Evolutionary conservation across 2,797 vertebrate species (phyloP).

Genomic region (Silurus lanzhouensis): DNA sequence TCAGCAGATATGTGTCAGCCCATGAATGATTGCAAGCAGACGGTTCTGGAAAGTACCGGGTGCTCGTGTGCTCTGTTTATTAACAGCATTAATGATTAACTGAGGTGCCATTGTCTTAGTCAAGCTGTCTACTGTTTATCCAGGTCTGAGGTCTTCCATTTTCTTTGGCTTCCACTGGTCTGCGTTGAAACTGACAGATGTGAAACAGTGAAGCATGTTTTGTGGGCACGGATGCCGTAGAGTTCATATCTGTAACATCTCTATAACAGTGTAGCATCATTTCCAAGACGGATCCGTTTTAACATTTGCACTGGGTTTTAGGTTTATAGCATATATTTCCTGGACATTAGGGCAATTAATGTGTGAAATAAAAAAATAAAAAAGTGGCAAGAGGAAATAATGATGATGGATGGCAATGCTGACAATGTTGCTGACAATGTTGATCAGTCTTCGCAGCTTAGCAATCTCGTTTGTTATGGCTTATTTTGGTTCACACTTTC

Average conservation of each 20-base stretch:
- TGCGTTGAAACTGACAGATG: conserved; percentile 72
- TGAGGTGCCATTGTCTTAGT: conserved; percentile 76
- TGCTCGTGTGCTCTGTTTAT: conserved; percentile 68
- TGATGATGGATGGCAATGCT: neutral
- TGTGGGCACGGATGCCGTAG: conserved; percentile 35
- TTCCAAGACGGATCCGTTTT: neutral
- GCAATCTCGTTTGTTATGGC: conserved; percentile 33
- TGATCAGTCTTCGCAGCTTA: conserved; percentile 23
- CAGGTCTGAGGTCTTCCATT: conserved; percentile 50
- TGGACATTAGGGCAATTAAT: conserved; percentile 4
- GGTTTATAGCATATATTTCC: neutral
- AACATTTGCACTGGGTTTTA: neutral
- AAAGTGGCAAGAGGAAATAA: conserved; percentile 27
- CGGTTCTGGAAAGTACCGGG: conserved; percentile 66
- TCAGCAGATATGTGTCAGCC: conserved; percentile 49
- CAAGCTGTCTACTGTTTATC: conserved; percentile 78
- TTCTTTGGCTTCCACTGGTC: conserved; percentile 52
- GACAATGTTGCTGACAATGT: conserved; percentile 24
- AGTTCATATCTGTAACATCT: conserved; percentile 8
- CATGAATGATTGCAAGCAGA: conserved; percentile 61
- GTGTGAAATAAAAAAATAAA: neutral
- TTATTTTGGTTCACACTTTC: conserved; percentile 47
- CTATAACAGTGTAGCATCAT: neutral
- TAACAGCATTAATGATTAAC: conserved; percentile 82
- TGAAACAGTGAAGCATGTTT: conserved; percentile 66